phyloP scores from a whole-genome alignment of 2,113 vertebrate genomes.

The Python bivittatus region DNA sequence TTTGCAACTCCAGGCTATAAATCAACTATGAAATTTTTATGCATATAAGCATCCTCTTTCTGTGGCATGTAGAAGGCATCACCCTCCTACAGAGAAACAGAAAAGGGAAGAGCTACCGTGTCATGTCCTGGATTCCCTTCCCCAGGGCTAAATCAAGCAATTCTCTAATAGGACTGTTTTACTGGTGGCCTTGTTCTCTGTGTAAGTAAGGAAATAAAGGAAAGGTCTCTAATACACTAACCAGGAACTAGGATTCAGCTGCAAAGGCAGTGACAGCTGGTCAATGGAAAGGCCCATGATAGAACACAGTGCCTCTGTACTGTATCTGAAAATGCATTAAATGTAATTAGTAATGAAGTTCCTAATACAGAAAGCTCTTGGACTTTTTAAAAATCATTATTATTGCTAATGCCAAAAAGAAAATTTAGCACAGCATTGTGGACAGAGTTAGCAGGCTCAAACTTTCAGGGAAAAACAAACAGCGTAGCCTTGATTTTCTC shows the following conservation, averaged over 20 bases:
- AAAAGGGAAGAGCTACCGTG: not conserved
- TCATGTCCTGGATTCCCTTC: not conserved
- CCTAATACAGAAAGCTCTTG: not conserved
- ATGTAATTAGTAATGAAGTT: conserved; percentile 3
- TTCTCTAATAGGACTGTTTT: not conserved
- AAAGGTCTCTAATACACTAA: not conserved
- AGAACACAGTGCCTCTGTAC: not conserved
- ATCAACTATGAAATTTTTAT: not conserved
- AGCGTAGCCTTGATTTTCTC: not conserved
- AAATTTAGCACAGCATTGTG: not conserved
- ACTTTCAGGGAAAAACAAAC: not conserved
- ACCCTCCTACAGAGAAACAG: not conserved
- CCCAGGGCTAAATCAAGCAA: not conserved
- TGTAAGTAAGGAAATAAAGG: not conserved
- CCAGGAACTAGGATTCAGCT: conserved; percentile 6
- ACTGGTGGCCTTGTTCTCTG: not conserved
- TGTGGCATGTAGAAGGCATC: not conserved
- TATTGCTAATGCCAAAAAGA: not conserved
- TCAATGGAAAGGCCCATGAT: conserved; percentile 15
- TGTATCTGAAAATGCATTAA: not conserved
- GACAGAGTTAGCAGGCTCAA: too few species aligned
- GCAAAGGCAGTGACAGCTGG: conserved; percentile 9
- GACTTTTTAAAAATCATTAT: conserved; percentile 19
- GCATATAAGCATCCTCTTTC: not conserved
- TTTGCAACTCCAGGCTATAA: not conserved